Percentiles rank a stretch among this genome's conserved stretches.
Conservation (phyloP, 2,797 vertebrate genomes). For the Poecilia picta region DNA sequence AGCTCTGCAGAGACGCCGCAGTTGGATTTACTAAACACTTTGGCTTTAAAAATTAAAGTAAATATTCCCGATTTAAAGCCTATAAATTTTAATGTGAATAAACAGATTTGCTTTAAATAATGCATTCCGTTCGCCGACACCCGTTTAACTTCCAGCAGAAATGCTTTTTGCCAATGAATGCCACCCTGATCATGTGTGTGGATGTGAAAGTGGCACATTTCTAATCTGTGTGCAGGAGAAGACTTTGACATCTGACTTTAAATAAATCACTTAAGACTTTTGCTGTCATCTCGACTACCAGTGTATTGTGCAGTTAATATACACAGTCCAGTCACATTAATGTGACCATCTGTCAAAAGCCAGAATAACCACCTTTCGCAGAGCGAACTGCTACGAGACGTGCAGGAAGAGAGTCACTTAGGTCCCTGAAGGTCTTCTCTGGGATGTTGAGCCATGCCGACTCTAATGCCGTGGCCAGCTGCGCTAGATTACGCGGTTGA, state of each 20-base stretch:
- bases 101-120: not conserved
- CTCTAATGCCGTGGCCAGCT: no score
- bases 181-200: not conserved
- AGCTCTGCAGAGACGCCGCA: slow-evolving; percentile 26
- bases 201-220: not conserved
- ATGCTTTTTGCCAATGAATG: not conserved
- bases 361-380: no score
- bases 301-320: not conserved
- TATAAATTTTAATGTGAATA: not conserved
- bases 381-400: no score
- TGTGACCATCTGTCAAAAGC: no score
- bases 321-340: no score
- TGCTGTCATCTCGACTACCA: not conserved
- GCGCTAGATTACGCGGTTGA: no score
- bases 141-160: not conserved
- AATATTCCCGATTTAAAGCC: no score
- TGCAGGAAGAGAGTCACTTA: no score
- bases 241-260: not conserved
- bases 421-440: no score
- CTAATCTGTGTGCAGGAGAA: not conserved
- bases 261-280: not conserved
- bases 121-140: not conserved
- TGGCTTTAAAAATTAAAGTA: not conserved
- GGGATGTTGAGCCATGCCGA: no score
- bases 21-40: slow-evolving; percentile 8